Evolutionary conservation across 2,113 vertebrate genomes (phyloP).

Genomic region (Oplegnathus fasciatus): DNA sequence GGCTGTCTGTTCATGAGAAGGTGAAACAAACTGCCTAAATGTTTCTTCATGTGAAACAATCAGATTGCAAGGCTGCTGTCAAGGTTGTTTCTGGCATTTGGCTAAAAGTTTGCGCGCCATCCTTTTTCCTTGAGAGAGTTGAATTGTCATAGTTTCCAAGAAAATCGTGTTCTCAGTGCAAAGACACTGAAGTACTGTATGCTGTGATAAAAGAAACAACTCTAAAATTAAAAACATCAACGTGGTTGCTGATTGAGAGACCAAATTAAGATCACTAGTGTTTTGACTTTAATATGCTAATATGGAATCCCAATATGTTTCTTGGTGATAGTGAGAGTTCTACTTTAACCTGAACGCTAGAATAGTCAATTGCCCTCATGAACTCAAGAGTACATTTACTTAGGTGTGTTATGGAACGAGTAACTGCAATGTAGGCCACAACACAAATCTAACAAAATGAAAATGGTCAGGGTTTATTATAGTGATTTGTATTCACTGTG

Average conservation of each 20-base stretch:
- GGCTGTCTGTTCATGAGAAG: slow-evolving; percentile 97
- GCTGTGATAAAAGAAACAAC: neutral
- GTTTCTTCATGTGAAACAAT: slow-evolving; percentile 99
- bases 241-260: slow-evolving; percentile 7
- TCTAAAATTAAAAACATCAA: neutral
- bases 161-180: neutral
- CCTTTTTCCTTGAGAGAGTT: slow-evolving; percentile 42
- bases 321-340: slow-evolving; percentile 8
- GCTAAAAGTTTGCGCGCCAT: slow-evolving; percentile 90
- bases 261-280: neutral
- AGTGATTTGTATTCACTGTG: neutral
- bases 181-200: neutral
- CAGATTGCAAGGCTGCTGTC: slow-evolving; percentile 95
- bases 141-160: slow-evolving; percentile 1
- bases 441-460: neutral
- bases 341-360: slow-evolving; percentile 36
- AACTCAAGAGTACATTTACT: slow-evolving; percentile 8
- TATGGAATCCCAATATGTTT: neutral
- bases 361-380: slow-evolving; percentile 42
- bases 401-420: neutral
- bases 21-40: slow-evolving; percentile 98
- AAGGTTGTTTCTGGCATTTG: slow-evolving; percentile 99
- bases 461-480: neutral
- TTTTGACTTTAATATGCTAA: slow-evolving; percentile 1
- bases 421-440: too few species aligned